Percentiles rank a stretch among this genome's conserved stretches.
These are phyloP conservation scores for Lepetodrilus schrolli DNA, from an alignment of 2,888 invertebrate genomes.

Conservation along the genomic window DNA sequence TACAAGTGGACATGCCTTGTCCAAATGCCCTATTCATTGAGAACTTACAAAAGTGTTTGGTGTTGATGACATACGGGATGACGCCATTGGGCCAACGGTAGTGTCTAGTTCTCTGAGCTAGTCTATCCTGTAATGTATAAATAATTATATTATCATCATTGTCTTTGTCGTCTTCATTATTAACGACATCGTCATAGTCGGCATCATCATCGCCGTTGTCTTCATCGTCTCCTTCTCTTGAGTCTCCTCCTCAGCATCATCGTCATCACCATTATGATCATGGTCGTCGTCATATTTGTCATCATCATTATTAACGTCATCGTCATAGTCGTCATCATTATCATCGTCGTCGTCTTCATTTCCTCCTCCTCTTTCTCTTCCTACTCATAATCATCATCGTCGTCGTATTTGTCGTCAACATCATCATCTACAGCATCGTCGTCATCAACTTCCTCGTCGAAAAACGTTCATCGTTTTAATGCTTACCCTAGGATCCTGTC, in stretches of 20 bases:
- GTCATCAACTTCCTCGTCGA: background rate
- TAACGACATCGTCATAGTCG: background rate
- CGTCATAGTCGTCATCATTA: background rate
- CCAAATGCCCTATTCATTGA: too few relatives aligned
- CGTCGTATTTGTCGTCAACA: slow-evolving; percentile 9
- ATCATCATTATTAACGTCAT: background rate
- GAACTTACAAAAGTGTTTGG: slow-evolving; percentile 45
- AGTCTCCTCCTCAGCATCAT: too few relatives aligned
- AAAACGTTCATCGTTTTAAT: too few relatives aligned
- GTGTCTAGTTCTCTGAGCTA: slow-evolving; percentile 50
- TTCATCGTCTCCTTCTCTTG: too few relatives aligned
- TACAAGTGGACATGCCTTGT: too few relatives aligned
- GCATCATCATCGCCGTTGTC: background rate
- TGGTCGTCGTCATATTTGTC: background rate
- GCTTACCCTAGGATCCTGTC: too few relatives aligned
- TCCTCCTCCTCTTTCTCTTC: too few relatives aligned
- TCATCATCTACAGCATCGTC: background rate
- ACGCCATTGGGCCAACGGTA: slow-evolving; percentile 60
- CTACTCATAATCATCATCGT: too few relatives aligned
- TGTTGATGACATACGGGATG: slow-evolving; percentile 57
- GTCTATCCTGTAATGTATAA: slow-evolving; percentile 51
- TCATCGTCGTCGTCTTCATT: background rate
- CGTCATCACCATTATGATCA: too few relatives aligned
- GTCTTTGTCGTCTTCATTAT: background rate
- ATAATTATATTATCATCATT: too few relatives aligned